Conservation (phyloP, 2,888 invertebrate genomes). For the Temnothorax unifasciatus region DNA sequence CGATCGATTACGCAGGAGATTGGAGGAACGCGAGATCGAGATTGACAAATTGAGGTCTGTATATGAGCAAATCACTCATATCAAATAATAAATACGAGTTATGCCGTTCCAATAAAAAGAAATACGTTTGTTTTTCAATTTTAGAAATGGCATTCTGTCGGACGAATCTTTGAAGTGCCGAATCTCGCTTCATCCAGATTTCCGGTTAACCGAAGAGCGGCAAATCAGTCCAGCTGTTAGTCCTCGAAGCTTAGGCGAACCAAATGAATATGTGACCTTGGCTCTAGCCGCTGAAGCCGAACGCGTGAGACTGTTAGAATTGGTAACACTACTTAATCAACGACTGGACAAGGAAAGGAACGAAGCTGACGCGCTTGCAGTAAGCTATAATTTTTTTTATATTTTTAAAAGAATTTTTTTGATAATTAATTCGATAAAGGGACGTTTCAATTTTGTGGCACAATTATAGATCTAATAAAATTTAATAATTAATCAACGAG, state of each 20-base stretch:
- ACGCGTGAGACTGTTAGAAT: constrained; percentile 88
- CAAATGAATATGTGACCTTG: constrained; percentile 85
- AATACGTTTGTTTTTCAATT: neutral
- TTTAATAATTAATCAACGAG: neutral
- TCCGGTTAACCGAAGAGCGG: neutral
- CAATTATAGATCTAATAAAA: neutral
- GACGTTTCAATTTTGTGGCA: neutral
- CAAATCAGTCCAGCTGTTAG: constrained; percentile 57
- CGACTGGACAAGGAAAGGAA: constrained; percentile 88
- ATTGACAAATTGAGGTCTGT: constrained; percentile 78
- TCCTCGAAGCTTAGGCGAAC: constrained; percentile 66
- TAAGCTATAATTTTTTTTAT: constrained; percentile 58
- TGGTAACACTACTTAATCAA: constrained; percentile 88
- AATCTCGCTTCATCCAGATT: constrained; percentile 30
- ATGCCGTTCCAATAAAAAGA: neutral
- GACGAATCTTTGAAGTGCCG: constrained; percentile 42
- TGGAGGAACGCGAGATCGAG: constrained; percentile 82
- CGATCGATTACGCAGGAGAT: constrained; percentile 77
- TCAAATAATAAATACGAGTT: neutral
- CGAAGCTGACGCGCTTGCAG: constrained; percentile 77
- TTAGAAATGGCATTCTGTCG: constrained; percentile 54
- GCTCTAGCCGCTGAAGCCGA: constrained; percentile 89
- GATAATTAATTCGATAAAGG: constrained; percentile 66
- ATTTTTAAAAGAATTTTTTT: constrained; percentile 80
- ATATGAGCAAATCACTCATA: neutral